Evolutionary conservation across 2,888 invertebrate genomes (phyloP).

Genomic region (Xanthia icteritia): DNA sequence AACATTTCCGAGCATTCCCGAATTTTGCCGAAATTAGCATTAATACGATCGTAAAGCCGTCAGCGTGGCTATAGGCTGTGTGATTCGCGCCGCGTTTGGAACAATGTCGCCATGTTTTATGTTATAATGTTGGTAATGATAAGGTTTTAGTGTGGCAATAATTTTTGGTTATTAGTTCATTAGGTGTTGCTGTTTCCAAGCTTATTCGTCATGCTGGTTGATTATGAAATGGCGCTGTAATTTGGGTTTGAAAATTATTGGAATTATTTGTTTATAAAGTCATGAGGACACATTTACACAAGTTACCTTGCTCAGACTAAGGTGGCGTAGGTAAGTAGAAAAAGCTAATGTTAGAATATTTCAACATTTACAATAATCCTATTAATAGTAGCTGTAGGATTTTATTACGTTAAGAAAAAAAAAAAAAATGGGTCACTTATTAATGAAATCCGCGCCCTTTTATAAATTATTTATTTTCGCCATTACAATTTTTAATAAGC

Average conservation of each 20-base stretch:
- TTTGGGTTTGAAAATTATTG: constrained; percentile 24
- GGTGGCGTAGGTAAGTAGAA: not conserved
- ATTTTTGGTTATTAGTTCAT: constrained; percentile 62
- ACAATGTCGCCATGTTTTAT: constrained; percentile 68
- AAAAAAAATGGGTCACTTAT: not conserved
- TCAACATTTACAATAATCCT: not conserved
- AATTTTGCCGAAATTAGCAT: constrained; percentile 72
- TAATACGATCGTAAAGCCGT: constrained; percentile 75
- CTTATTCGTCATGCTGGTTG: constrained; percentile 46
- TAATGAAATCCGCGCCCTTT: not conserved
- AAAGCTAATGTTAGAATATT: not conserved
- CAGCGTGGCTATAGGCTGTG: constrained; percentile 72
- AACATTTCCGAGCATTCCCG: constrained; percentile 62
- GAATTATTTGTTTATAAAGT: not conserved
- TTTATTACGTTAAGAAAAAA: no score
- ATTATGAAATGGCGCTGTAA: constrained; percentile 19
- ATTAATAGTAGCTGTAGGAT: no score
- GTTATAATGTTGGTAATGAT: constrained; percentile 57
- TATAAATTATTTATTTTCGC: not conserved
- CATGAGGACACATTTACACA: not conserved
- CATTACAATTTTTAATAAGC: not conserved
- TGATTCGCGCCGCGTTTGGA: constrained; percentile 71
- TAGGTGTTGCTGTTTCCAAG: constrained; percentile 45
- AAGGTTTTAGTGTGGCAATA: constrained; percentile 63
- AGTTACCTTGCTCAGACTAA: not conserved